phyloP scores from a whole-genome alignment of 1,140 invertebrate genomes.

The Sitodiplosis mosellana region DNA sequence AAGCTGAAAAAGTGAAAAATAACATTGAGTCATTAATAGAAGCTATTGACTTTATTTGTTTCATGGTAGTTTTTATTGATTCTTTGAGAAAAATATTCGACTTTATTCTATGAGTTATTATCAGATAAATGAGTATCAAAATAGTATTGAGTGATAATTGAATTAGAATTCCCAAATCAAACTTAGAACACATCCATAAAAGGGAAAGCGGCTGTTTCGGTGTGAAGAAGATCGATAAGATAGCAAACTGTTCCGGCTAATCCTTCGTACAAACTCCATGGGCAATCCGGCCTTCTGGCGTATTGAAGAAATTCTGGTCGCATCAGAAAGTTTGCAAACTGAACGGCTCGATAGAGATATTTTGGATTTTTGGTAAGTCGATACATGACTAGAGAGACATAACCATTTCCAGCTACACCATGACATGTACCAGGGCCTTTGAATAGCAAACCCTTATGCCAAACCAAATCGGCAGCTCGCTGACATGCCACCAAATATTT shows the following conservation, averaged over 20 bases:
- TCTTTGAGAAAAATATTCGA: too few relatives aligned
- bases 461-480: slow-evolving; percentile 52
- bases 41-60: too few relatives aligned
- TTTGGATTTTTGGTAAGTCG: slow-evolving; percentile 50
- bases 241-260: slow-evolving; percentile 70
- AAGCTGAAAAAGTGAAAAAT: too few relatives aligned
- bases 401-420: slow-evolving; percentile 69
- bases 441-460: slow-evolving; percentile 57
- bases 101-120: background rate
- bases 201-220: slow-evolving; percentile 61
- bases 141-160: too few relatives aligned
- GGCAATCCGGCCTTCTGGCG: slow-evolving; percentile 60
- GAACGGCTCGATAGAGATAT: slow-evolving; percentile 51
- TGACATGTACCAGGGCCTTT: slow-evolving; percentile 76
- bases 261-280: slow-evolving; percentile 72
- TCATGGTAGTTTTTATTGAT: too few relatives aligned
- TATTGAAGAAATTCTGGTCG: slow-evolving; percentile 41
- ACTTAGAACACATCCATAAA: slow-evolving; percentile 56
- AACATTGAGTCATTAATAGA: too few relatives aligned
- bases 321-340: slow-evolving; percentile 61
- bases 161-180: too few relatives aligned
- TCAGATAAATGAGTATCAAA: background rate
- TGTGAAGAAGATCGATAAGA: slow-evolving; percentile 53
- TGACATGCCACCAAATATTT: slow-evolving; percentile 52
- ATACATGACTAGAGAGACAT: slow-evolving; percentile 64